Percentiles rank a stretch among this genome's conserved stretches.
Conservation (phyloP, 2,113 vertebrate genomes). For the Syngnathus typhle region DNA sequence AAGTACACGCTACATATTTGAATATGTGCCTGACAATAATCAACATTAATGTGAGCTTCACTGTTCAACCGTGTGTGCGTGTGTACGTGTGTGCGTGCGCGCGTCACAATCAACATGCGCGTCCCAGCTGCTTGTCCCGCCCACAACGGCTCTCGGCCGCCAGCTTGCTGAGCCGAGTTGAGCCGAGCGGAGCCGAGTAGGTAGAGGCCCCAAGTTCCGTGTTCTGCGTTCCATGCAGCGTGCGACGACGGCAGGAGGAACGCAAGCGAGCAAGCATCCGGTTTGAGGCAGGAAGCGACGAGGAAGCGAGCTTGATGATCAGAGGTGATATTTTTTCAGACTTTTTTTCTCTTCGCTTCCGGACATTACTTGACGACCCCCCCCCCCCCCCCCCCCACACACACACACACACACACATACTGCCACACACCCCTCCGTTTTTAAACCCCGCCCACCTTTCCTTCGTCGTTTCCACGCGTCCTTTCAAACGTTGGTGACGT, state of each 20-base stretch:
- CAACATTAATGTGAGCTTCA: no score
- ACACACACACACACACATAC: no score
- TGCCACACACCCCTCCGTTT: not conserved
- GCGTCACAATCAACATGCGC: conserved; percentile 52
- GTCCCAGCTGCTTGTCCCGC: conserved; percentile 52
- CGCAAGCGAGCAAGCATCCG: conserved; percentile 30
- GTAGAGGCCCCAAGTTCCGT: conserved; percentile 57
- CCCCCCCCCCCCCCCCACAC: not conserved
- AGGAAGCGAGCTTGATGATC: not conserved
- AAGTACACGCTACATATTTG: no score
- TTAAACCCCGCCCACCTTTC: not conserved
- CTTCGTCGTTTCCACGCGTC: not conserved
- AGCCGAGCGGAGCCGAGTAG: conserved; percentile 46
- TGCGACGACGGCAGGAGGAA: conserved; percentile 8
- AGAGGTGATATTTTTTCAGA: not conserved
- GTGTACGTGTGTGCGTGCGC: conserved; percentile 2
- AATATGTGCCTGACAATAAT: no score
- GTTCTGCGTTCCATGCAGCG: conserved; percentile 31
- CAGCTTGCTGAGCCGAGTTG: conserved; percentile 30
- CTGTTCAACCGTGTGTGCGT: not conserved
- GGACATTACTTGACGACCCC: conserved; percentile 1
- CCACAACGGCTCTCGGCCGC: conserved; percentile 43
- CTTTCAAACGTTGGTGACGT: conserved; percentile 8
- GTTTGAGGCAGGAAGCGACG: not conserved
- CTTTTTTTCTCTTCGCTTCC: not conserved